A percentile compares a stretch with the other conserved stretches of the same genome.
phyloP scores from a whole-genome alignment of 2,888 invertebrate species.

The Anthoptus insignis region DNA sequence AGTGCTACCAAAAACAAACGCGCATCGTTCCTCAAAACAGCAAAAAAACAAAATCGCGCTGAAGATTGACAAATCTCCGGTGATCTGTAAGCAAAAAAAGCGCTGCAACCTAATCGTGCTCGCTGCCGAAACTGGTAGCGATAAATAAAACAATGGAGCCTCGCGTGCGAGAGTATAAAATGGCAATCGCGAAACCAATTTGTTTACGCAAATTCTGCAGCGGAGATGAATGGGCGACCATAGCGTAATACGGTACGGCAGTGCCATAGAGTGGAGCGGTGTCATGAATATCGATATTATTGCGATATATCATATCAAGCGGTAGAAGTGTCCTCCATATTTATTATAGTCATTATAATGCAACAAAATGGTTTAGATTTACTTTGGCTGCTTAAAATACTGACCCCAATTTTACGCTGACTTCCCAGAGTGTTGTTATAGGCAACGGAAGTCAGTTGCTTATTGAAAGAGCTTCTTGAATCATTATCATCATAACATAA shows the following conservation, averaged over 20 bases:
- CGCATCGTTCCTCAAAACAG: conserved; percentile 22
- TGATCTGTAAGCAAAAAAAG: conserved; percentile 83
- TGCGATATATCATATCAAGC: conserved; percentile 32
- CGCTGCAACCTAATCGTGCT: conserved; percentile 83
- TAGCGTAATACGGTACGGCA: conserved; percentile 80
- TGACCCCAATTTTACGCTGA: too few relatives aligned
- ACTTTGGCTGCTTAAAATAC: too few relatives aligned
- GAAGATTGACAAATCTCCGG: conserved; percentile 77
- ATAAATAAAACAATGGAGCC: conserved; percentile 87
- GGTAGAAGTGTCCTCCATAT: conserved; percentile 22
- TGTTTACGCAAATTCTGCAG: conserved; percentile 87
- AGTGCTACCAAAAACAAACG: conserved; percentile 14
- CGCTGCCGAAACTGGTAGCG: conserved; percentile 82
- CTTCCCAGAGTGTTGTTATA: too few relatives aligned
- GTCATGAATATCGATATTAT: conserved; percentile 46
- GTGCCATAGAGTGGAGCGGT: conserved; percentile 63
- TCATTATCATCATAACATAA: too few relatives aligned
- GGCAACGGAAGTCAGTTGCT: too few relatives aligned
- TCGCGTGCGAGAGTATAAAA: conserved; percentile 85
- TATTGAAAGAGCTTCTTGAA: too few relatives aligned
- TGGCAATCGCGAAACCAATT: conserved; percentile 87
- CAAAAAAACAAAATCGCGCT: conserved; percentile 54
- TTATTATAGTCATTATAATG: conserved; percentile 8
- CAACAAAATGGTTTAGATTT: too few relatives aligned
- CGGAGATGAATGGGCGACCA: conserved; percentile 85